A percentile compares a stretch with the other conserved stretches of the same genome.
Conservation (phyloP, 1,140 invertebrate species). For the Nasonia longicornis region DNA sequence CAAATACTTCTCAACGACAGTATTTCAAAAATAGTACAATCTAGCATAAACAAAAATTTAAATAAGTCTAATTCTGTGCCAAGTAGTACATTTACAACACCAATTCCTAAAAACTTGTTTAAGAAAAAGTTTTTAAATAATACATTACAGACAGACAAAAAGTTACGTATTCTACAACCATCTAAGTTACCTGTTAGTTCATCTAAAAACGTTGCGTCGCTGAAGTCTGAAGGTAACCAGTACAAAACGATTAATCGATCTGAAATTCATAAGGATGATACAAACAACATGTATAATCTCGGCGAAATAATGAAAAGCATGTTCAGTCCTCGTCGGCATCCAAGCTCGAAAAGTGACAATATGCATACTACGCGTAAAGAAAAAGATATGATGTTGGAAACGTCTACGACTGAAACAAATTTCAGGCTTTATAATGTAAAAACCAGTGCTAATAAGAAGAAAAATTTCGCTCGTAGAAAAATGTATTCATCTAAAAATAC, state of each 20-base stretch:
- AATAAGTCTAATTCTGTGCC: neutral
- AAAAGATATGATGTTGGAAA: neutral
- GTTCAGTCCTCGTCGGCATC: neutral
- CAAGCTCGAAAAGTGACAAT: neutral
- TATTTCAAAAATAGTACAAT: conserved; percentile 21
- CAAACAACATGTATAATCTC: neutral
- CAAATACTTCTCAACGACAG: neutral
- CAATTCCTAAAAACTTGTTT: neutral
- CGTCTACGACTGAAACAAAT: neutral
- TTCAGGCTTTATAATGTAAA: neutral
- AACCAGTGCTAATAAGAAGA: neutral
- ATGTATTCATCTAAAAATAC: neutral
- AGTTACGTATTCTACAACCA: neutral
- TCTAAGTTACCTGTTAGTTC: neutral
- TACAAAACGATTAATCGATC: neutral
- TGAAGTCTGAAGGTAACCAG: neutral
- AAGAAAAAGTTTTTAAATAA: neutral
- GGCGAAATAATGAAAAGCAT: neutral
- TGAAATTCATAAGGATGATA: neutral
- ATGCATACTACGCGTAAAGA: neutral
- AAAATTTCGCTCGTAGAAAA: neutral
- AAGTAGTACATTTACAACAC: neutral
- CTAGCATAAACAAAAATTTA: conserved; percentile 9
- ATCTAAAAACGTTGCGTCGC: neutral
- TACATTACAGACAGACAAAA: neutral